Evolutionary conservation across 2,113 vertebrate species (phyloP).

Genomic region (Barnardius zonarius): DNA sequence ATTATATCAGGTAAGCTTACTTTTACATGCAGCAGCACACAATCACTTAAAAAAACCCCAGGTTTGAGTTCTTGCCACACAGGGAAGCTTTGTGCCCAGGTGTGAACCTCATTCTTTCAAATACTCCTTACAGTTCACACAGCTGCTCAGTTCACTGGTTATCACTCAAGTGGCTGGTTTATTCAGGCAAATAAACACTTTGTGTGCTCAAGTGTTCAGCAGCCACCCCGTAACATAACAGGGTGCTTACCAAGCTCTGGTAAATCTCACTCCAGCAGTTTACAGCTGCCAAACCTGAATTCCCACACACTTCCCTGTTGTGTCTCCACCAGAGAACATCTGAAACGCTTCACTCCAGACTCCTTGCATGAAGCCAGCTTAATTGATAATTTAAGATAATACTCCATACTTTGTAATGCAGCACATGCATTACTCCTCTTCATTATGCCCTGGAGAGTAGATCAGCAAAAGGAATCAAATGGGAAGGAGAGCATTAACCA

Average conservation of each 20-base stretch:
- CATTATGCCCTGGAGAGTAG: not conserved
- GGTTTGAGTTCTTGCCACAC: not conserved
- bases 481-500: fast-evolving
- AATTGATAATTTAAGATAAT: not conserved
- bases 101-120: not conserved
- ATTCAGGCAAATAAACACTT: not conserved
- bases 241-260: not conserved
- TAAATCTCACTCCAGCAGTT: not conserved
- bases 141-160: not conserved
- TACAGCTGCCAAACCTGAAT: not conserved
- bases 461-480: not conserved
- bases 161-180: not conserved
- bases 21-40: not conserved
- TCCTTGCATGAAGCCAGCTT: not conserved
- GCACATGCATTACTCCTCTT: not conserved
- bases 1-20: not conserved
- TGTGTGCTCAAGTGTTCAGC: fast-evolving
- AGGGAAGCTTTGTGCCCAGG: not conserved
- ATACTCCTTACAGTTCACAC: not conserved
- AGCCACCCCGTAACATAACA: fast-evolving
- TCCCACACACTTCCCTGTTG: not conserved
- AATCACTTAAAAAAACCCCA: fast-evolving
- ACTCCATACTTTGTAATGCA: not conserved
- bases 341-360: not conserved
- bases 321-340: not conserved